Evolutionary conservation across 2,888 invertebrate genomes (phyloP).

Genomic region (Drosophila dives): DNA sequence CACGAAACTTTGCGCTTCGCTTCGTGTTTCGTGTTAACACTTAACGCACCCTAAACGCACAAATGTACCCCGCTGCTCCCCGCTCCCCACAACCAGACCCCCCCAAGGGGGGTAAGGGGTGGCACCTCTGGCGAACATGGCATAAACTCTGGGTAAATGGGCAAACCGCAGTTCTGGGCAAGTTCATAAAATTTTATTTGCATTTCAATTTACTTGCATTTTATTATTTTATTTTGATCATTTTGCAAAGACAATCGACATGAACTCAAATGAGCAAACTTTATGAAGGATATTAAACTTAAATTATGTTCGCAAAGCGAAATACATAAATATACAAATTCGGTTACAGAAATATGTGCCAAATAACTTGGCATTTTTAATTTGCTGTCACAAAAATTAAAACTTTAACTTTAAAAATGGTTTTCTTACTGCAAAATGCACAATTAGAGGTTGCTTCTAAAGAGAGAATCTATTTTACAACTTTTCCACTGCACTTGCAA

Average conservation of each 20-base stretch:
- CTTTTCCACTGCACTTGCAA: background rate
- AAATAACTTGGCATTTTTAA: background rate
- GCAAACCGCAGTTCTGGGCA: conserved; percentile 43
- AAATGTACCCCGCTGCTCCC: background rate
- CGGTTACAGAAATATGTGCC: background rate
- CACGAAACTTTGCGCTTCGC: conserved; percentile 44
- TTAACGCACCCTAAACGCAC: conserved; percentile 68
- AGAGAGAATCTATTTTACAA: background rate
- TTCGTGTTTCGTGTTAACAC: conserved; percentile 70
- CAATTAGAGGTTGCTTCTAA: too few species aligned
- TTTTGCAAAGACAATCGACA: conserved; percentile 68
- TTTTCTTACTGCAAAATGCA: too few species aligned
- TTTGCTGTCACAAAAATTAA: background rate
- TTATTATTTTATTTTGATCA: conserved; percentile 73
- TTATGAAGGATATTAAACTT: conserved; percentile 62
- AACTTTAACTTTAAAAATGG: background rate
- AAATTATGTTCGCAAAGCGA: background rate
- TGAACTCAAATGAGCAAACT: conserved; percentile 69
- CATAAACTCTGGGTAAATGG: conserved; percentile 5
- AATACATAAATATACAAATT: background rate
- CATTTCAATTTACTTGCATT: conserved; percentile 75
- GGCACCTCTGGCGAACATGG: conserved; percentile 1
- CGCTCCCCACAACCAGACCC: background rate
- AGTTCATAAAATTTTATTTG: conserved; percentile 77
- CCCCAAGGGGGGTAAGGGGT: background rate